phyloP scores from a whole-genome alignment of 23 tunicate genomes.

The Phallusia fumigata region DNA sequence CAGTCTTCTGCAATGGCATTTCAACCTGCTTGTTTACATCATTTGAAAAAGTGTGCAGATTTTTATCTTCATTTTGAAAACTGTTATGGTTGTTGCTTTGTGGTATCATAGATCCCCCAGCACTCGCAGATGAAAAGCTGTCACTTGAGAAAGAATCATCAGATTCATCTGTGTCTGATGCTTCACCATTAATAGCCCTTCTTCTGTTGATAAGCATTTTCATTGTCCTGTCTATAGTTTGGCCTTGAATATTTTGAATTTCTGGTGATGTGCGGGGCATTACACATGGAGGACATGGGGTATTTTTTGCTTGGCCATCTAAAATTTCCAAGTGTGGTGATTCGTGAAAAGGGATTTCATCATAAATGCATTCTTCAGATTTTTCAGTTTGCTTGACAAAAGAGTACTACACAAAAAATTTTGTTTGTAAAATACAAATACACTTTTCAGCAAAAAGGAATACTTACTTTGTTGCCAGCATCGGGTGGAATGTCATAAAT shows the following conservation, averaged over 20 bases:
- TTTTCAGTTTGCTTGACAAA: background rate
- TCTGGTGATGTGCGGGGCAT: slow-evolving; percentile 12
- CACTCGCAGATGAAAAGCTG: background rate
- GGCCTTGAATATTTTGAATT: background rate
- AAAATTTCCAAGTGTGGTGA: background rate
- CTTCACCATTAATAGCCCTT: slow-evolving; percentile 48
- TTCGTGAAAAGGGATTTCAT: background rate
- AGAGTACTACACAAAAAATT: background rate
- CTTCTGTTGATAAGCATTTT: slow-evolving; percentile 22
- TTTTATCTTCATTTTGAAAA: too few relatives aligned
- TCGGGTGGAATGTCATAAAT: slow-evolving; percentile 75
- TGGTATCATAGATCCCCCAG: background rate
- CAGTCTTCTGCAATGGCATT: too few relatives aligned
- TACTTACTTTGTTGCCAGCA: slow-evolving; percentile 7
- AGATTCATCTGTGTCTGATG: slow-evolving; percentile 20
- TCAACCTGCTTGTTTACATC: too few relatives aligned
- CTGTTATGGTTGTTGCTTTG: too few relatives aligned
- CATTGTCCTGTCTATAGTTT: background rate
- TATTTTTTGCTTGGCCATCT: background rate
- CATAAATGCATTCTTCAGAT: slow-evolving; percentile 46
- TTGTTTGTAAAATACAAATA: background rate
- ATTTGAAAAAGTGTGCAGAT: too few relatives aligned
- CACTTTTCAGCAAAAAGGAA: background rate
- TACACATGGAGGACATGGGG: too few relatives aligned
- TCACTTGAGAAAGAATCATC: slow-evolving; percentile 47